These are phyloP conservation scores for Taeniopygia guttata DNA, from an alignment of 2,797 vertebrate species.

Conservation along the genomic window DNA sequence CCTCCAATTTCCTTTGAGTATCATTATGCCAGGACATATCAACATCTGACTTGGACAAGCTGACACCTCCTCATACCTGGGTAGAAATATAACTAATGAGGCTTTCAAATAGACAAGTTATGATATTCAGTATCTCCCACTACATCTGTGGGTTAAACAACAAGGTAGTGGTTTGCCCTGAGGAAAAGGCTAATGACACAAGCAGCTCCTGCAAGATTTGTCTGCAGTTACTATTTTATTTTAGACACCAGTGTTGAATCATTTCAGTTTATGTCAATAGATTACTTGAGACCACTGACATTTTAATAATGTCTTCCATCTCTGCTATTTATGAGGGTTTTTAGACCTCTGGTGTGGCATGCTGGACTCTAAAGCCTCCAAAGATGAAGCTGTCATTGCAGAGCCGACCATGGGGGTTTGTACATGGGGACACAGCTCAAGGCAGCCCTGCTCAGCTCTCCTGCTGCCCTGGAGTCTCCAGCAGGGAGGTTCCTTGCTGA, in stretches of 20 bases:
- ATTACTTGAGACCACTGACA: background rate
- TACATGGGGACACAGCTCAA: background rate
- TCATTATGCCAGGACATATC: background rate
- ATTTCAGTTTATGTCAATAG: background rate
- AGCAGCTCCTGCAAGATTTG: background rate
- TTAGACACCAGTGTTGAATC: background rate
- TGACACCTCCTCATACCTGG: background rate
- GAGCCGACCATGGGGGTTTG: background rate
- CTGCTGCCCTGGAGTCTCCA: background rate
- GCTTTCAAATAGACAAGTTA: background rate
- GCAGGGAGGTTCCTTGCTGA: background rate
- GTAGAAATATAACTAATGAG: background rate
- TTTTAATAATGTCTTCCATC: background rate
- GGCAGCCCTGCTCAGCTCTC: background rate
- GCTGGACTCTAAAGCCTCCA: background rate
- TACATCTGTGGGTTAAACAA: background rate
- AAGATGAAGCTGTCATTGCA: background rate
- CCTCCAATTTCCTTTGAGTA: background rate
- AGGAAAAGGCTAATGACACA: slow-evolving; percentile 4
- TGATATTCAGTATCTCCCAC: background rate
- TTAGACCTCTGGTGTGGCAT: background rate
- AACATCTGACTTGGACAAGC: background rate
- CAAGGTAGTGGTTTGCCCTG: background rate
- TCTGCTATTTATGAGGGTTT: background rate
- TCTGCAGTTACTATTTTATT: background rate